These are phyloP conservation scores for Aplodontia rufa DNA, from an alignment of 2,113 vertebrate genomes.

Conservation along the genomic window DNA sequence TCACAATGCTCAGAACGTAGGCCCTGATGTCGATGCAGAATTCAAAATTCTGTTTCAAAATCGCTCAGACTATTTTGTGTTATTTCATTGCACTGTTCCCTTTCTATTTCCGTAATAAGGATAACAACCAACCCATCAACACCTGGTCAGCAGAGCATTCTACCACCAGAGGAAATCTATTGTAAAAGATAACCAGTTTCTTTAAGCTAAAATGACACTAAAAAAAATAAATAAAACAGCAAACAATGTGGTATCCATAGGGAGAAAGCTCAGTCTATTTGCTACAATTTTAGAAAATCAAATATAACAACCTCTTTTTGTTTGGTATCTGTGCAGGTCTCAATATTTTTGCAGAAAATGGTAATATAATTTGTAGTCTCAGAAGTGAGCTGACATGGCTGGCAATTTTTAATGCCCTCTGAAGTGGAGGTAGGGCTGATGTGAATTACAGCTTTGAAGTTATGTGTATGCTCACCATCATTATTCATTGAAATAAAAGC, in stretches of 20 bases:
- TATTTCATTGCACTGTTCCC: neutral
- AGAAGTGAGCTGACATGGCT: conserved; percentile 15
- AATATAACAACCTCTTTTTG: conserved; percentile 57
- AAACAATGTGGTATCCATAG: neutral
- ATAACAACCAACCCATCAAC: conserved; percentile 52
- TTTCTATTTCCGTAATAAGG: conserved; percentile 50
- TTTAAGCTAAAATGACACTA: conserved; percentile 50
- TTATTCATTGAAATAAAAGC: conserved; percentile 19
- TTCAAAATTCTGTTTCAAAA: conserved; percentile 7
- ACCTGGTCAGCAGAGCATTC: conserved; percentile 18
- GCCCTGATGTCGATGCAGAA: neutral
- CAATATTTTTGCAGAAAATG: conserved; percentile 75
- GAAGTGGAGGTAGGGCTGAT: neutral
- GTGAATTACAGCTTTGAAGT: conserved; percentile 46
- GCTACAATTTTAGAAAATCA: conserved; percentile 72
- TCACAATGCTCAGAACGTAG: neutral
- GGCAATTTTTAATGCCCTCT: conserved; percentile 63
- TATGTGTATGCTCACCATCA: neutral
- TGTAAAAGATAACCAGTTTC: conserved; percentile 56
- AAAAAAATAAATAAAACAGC: neutral
- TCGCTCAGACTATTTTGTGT: neutral
- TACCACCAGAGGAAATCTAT: conserved; percentile 45
- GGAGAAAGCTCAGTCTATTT: conserved; percentile 6
- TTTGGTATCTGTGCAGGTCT: conserved; percentile 32
- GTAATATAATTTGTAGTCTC: conserved; percentile 51